phyloP scores from a whole-genome alignment of 2,797 vertebrate species.

The Chromobotia macracanthus region DNA sequence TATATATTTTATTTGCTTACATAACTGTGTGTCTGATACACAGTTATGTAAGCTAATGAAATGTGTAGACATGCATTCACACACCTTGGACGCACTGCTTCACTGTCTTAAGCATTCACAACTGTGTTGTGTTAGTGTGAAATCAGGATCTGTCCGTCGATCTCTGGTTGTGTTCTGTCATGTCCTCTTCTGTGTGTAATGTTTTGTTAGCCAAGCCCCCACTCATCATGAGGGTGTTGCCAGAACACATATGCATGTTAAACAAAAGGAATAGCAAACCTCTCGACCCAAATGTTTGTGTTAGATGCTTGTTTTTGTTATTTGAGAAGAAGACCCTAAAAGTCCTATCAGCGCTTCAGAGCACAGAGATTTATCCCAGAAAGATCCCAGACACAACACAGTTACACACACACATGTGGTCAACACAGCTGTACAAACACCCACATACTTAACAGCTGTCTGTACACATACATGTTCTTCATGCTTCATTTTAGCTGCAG shows the following conservation, averaged over 20 bases:
- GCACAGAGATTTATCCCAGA: slow-evolving; percentile 22
- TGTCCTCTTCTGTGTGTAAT: slow-evolving; percentile 54
- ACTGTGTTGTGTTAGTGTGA: background rate
- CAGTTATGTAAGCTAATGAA: background rate
- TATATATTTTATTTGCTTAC: no score
- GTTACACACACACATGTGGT: slow-evolving; percentile 7
- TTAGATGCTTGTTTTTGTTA: slow-evolving; percentile 50
- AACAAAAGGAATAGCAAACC: slow-evolving; percentile 45
- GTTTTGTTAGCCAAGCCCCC: slow-evolving; percentile 53
- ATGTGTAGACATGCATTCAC: background rate
- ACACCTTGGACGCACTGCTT: no score
- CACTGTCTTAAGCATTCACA: no score
- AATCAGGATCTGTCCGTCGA: background rate
- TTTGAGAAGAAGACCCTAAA: slow-evolving; percentile 51
- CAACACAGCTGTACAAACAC: slow-evolving; percentile 31
- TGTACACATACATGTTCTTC: slow-evolving; percentile 24
- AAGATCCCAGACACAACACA: background rate
- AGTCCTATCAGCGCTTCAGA: slow-evolving; percentile 38
- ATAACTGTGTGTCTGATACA: background rate
- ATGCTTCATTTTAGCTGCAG: slow-evolving; percentile 38
- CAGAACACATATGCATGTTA: slow-evolving; percentile 31
- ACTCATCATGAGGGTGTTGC: slow-evolving; percentile 48
- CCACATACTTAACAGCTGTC: slow-evolving; percentile 22
- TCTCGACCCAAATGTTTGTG: slow-evolving; percentile 30
- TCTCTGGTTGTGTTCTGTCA: slow-evolving; percentile 54